phyloP scores from a whole-genome alignment of 2,113 vertebrate species.

The Sylvilagus bachmani region DNA sequence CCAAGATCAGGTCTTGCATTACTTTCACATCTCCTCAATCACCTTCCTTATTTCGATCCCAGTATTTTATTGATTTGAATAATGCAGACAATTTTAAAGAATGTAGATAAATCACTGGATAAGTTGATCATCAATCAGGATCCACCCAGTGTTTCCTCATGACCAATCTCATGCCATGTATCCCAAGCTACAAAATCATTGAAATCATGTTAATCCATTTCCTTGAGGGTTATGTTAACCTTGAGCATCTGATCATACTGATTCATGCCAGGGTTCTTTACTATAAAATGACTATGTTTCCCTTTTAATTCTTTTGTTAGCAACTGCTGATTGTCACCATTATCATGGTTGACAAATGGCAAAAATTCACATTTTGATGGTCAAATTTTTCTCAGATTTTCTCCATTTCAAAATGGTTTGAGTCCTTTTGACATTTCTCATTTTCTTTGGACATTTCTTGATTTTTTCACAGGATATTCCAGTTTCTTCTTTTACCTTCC shows the following conservation, averaged over 20 bases:
- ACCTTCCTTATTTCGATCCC: background rate
- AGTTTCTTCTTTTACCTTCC: background rate
- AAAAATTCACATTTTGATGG: background rate
- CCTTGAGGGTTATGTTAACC: background rate
- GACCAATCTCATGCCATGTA: background rate
- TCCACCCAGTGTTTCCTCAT: background rate
- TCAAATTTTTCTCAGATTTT: background rate
- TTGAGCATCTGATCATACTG: background rate
- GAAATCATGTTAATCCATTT: background rate
- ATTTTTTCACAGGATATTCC: background rate
- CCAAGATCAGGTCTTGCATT: background rate
- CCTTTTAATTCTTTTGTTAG: background rate
- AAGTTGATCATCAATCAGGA: background rate
- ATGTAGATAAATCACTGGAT: background rate
- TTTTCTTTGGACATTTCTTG: background rate
- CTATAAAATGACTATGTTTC: background rate
- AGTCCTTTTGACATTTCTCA: background rate
- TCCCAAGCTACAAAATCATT: background rate
- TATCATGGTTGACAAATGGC: background rate
- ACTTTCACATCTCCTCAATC: background rate
- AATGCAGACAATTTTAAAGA: background rate
- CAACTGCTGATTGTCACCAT: background rate
- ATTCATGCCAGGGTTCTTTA: background rate
- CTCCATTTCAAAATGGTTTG: background rate
- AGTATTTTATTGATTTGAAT: background rate